These are phyloP conservation scores for Mesoclemmys tuberculata DNA, from an alignment of 2,113 vertebrate genomes.

Conservation along the genomic window DNA sequence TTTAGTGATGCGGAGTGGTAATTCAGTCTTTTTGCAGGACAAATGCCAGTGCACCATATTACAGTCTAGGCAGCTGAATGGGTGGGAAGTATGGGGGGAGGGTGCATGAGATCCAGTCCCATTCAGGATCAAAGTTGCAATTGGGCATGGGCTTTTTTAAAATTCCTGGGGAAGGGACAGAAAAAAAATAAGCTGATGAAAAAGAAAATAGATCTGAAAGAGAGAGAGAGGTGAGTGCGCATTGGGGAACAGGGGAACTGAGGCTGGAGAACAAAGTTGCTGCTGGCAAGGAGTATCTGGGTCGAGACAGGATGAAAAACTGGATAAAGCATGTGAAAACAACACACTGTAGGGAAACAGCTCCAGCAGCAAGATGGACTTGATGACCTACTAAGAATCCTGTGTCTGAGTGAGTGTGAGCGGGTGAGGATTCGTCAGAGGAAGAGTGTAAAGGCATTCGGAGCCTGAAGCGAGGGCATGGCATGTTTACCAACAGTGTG, in stretches of 20 bases:
- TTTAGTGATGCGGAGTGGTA: constrained; percentile 21
- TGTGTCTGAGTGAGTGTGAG: too few relatives aligned
- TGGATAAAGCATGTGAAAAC: background rate
- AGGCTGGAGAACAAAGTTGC: background rate
- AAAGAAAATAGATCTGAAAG: background rate
- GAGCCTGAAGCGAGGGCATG: too few relatives aligned
- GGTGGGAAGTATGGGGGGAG: background rate
- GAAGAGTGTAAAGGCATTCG: too few relatives aligned
- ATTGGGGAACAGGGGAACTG: background rate
- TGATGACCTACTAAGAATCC: background rate
- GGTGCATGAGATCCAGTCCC: background rate
- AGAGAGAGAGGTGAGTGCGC: too few relatives aligned
- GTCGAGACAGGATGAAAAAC: background rate
- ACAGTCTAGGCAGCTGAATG: accelerated
- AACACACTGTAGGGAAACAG: background rate
- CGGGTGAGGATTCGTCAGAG: too few relatives aligned
- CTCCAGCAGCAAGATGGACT: background rate
- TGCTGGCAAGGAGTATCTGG: background rate
- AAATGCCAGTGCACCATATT: background rate
- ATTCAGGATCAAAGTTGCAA: background rate
- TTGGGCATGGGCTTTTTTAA: background rate
- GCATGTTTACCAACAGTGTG: too few relatives aligned
- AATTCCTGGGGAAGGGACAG: background rate
- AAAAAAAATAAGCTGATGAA: too few relatives aligned
- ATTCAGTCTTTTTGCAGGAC: background rate